Conservation (phyloP, 2,113 vertebrate species). For the Nematolebias whitei region DNA sequence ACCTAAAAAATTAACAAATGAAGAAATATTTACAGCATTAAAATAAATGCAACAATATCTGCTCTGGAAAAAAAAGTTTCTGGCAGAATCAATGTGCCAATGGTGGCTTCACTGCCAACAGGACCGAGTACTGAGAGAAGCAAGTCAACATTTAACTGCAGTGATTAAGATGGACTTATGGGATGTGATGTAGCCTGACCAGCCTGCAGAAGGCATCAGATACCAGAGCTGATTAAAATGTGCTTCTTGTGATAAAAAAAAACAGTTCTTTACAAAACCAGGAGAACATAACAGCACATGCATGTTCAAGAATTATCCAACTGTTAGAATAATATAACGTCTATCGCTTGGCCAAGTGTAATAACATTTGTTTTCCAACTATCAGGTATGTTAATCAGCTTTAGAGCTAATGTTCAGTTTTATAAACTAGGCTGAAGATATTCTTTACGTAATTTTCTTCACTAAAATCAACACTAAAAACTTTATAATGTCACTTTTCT, state of each 20-base stretch:
- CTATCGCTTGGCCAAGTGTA: not conserved
- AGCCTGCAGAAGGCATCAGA: constrained; percentile 29
- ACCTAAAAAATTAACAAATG: constrained; percentile 70
- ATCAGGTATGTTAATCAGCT: no score
- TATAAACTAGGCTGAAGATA: no score
- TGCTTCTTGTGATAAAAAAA: constrained; percentile 38
- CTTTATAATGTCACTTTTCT: not conserved
- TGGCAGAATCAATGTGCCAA: constrained; percentile 1
- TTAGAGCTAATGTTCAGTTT: no score
- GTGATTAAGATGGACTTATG: constrained; percentile 34
- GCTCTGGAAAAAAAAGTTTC: constrained; percentile 30
- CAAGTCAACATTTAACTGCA: no score
- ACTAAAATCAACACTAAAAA: not conserved
- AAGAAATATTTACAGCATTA: constrained; percentile 24
- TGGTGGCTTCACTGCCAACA: constrained; percentile 28
- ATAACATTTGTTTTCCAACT: no score
- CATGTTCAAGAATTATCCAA: constrained; percentile 11
- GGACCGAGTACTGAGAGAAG: constrained; percentile 38
- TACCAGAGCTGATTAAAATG: constrained; percentile 29
- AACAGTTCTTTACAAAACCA: not conserved
- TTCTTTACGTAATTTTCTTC: not conserved
- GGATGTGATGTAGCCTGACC: constrained; percentile 18
- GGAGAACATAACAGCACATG: not conserved
- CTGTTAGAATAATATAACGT: not conserved
- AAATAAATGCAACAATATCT: constrained; percentile 32